A percentile compares a stretch with the other conserved stretches of the same genome.
These are phyloP conservation scores for Taenioides sp. DNA, from an alignment of 2,797 vertebrate species.

Conservation along the genomic window DNA sequence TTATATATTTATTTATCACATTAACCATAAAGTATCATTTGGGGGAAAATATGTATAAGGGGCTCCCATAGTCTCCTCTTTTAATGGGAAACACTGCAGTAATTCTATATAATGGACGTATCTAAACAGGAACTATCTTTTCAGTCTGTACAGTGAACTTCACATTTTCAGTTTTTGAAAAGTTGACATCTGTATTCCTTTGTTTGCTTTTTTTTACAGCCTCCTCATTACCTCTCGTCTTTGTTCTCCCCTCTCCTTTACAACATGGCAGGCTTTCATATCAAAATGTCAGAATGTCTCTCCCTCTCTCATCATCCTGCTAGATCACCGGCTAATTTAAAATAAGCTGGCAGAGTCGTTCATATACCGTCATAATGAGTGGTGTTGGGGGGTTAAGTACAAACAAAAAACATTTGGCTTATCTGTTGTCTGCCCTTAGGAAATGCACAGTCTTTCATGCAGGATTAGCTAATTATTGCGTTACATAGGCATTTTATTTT, in stretches of 20 bases:
- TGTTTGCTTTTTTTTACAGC: conserved; percentile 34
- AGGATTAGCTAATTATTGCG: conserved; percentile 36
- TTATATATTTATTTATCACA: too few species aligned
- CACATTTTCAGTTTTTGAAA: not conserved
- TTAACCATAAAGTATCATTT: too few species aligned
- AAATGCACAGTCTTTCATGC: conserved; percentile 28
- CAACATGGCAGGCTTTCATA: conserved; percentile 37
- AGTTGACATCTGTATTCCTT: not conserved
- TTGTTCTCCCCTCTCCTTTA: conserved; percentile 14
- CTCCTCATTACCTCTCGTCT: conserved; percentile 24
- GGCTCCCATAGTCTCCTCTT: too few species aligned
- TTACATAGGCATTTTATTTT: conserved; percentile 12
- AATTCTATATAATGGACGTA: not conserved
- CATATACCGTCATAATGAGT: conserved; percentile 44
- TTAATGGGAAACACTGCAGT: too few species aligned
- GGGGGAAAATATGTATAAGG: too few species aligned
- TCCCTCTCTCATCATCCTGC: conserved; percentile 23
- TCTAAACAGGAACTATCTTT: not conserved
- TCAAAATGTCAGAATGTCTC: conserved; percentile 21
- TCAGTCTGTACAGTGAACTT: conserved; percentile 10
- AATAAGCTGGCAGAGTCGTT: conserved; percentile 34
- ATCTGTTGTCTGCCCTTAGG: conserved; percentile 27
- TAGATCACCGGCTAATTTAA: conserved; percentile 32
- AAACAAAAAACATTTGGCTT: conserved; percentile 37
- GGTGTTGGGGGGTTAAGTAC: conserved; percentile 44